A percentile compares a stretch with the other conserved stretches of the same genome.
These are phyloP conservation scores for Chalcis sispes DNA, from an alignment of 2,888 invertebrate species.

Conservation along the genomic window DNA sequence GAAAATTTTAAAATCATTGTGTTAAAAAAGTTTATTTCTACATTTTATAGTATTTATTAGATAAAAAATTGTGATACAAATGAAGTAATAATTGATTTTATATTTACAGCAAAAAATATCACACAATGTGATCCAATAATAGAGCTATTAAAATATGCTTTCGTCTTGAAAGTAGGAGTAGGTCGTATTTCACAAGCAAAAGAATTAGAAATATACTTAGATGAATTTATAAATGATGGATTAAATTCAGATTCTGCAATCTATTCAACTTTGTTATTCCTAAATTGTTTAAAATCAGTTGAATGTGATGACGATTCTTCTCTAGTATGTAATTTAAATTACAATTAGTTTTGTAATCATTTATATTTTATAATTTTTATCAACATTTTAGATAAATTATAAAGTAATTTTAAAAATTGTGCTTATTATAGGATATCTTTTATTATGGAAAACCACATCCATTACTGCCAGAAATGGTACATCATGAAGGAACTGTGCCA, in stretches of 20 bases:
- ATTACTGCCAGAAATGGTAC: slow-evolving; percentile 63
- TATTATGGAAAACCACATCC: slow-evolving; percentile 67
- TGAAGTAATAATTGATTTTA: no score
- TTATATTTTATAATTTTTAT: no score
- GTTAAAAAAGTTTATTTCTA: no score
- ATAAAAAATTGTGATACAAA: no score
- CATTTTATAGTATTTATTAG: no score
- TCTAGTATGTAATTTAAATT: slow-evolving; percentile 61
- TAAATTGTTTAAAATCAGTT: slow-evolving; percentile 66
- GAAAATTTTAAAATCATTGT: no score
- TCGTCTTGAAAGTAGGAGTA: slow-evolving; percentile 64
- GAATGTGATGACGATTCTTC: slow-evolving; percentile 56
- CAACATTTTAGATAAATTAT: neutral
- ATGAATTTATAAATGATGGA: slow-evolving; percentile 59
- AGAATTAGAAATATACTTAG: slow-evolving; percentile 65
- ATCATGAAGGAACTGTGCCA: slow-evolving; percentile 59
- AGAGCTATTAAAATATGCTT: slow-evolving; percentile 70
- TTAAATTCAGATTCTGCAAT: slow-evolving; percentile 58
- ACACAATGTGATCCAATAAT: slow-evolving; percentile 66
- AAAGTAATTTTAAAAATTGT: slow-evolving; percentile 7
- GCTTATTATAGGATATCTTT: slow-evolving; percentile 66
- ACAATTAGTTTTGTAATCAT: neutral
- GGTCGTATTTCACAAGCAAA: slow-evolving; percentile 62
- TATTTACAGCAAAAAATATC: slow-evolving; percentile 48
- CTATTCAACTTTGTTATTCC: slow-evolving; percentile 64